Base-by-base conservation (phyloP, 2,797 vertebrate species). In the Enteromius argenteus region DNA sequence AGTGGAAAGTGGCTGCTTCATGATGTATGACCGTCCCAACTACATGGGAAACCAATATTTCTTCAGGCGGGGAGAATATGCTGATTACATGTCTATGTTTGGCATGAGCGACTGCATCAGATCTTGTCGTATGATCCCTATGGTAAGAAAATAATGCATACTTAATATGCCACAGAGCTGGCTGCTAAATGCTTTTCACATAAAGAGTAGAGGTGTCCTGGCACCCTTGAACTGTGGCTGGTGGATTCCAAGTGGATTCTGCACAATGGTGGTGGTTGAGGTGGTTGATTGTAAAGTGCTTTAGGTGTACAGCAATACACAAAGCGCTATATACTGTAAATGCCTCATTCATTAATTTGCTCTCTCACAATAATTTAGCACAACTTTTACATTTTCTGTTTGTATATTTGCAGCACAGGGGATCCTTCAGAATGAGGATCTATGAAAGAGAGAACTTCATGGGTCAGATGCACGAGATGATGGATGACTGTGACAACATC, bases 371-470 rank as follows among this genome's bases (percentile, higher is more conserved):
- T 13, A 17, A 10, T 62, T 60, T 62, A 44, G n/a, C 56, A 17
- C 14, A 62, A 42, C 42, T 11, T 71, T 37, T 42, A 17, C 1
- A 15, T 68, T 32, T 39, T 23, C 46, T 27, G 30, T 53, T 69
- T 23, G 87, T 15, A 58, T 23, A 2, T 58, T 27, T 78, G 9
- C 91, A 94, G 92, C 79, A 95, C 93, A 92, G 91, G 8, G 92
- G 94, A 64, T 88, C 90, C 86, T 94, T 92, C 90, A 95, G 91
- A 86, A 93, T 96, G 90, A 92, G 27, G 84, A 92, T 96, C 90
- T 95, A 93, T 9, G 93, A 96, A 13, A 77, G n/a, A 0, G 74
- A 77, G 74, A 77, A 77, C 86, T 94, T 94, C 66, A 87, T 90
- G 42, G 93, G 94, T 30, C 91, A 94, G 90, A 93, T 94, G 90